phyloP scores from a whole-genome alignment of 2,888 invertebrate genomes.

The Psococerastis gibbosa region DNA sequence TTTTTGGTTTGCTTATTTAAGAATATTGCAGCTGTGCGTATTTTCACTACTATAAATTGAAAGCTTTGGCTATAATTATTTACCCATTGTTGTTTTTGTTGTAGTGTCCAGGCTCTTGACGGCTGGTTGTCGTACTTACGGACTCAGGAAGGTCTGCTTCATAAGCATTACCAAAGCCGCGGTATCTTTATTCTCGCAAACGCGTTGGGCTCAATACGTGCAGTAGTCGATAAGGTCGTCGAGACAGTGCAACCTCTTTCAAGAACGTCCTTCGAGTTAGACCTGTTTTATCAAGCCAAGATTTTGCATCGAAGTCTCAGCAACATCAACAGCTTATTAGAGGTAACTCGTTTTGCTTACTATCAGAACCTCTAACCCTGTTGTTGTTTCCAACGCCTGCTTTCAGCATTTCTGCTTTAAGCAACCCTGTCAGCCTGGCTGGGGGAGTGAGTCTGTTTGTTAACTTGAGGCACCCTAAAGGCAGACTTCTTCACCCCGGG shows the following conservation, averaged over 20 bases:
- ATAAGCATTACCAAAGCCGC: slow-evolving; percentile 58
- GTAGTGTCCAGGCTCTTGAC: slow-evolving; percentile 54
- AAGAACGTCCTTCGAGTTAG: slow-evolving; percentile 60
- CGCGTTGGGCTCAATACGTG: slow-evolving; percentile 34
- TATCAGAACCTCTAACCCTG: no score
- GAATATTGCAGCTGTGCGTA: no score
- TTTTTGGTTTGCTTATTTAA: no score
- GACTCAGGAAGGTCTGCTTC: slow-evolving; percentile 61
- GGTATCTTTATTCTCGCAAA: slow-evolving; percentile 48
- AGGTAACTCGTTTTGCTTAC: no score
- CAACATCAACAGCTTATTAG: slow-evolving; percentile 35
- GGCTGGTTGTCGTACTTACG: slow-evolving; percentile 78
- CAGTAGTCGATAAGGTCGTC: slow-evolving; percentile 50
- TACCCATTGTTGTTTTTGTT: slow-evolving; percentile 6
- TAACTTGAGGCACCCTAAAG: no score
- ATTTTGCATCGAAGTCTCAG: slow-evolving; percentile 57
- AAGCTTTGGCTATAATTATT: background rate
- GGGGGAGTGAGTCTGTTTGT: no score
- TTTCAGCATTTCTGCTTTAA: no score
- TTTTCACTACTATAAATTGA: no score
- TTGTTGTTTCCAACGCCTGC: no score
- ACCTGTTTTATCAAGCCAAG: slow-evolving; percentile 59
- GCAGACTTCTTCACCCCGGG: no score
- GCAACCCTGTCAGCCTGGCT: no score
- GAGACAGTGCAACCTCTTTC: slow-evolving; percentile 61